These are phyloP conservation scores for Xerus rutilus DNA, from an alignment of 2,797 vertebrate species.

Conservation along the genomic window DNA sequence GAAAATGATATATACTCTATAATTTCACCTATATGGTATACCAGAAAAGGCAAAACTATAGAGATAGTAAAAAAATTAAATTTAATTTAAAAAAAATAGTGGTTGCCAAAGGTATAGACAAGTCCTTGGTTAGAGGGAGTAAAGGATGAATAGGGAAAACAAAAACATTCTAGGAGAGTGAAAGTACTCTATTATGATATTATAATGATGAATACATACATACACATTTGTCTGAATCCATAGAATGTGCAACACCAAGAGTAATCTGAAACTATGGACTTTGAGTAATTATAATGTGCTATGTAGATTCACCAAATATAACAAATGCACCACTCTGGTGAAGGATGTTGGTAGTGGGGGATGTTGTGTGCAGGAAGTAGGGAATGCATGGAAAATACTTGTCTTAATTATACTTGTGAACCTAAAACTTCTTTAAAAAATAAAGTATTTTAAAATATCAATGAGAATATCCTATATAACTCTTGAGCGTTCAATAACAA, in stretches of 20 bases:
- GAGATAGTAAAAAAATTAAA: neutral
- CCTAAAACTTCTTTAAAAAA: neutral
- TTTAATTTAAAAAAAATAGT: too few species aligned
- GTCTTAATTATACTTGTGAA: neutral
- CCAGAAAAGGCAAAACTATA: neutral
- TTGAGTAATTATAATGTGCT: neutral
- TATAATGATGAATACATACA: neutral
- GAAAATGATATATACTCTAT: neutral
- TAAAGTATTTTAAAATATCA: neutral
- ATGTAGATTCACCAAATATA: neutral
- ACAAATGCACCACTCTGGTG: neutral
- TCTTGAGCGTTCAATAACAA: slow-evolving; percentile 2
- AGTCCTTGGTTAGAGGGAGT: too few species aligned
- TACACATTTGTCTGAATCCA: neutral
- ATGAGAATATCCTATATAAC: neutral
- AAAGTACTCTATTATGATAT: neutral
- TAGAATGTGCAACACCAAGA: neutral
- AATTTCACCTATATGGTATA: neutral
- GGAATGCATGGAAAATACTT: neutral
- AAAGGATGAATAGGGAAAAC: neutral
- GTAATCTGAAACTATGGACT: neutral
- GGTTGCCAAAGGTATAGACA: neutral
- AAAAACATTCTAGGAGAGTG: neutral
- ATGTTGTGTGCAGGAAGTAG: neutral
- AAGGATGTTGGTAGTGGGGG: neutral